Conservation (phyloP, 2,113 vertebrate species). For the Macquaria australasica region DNA sequence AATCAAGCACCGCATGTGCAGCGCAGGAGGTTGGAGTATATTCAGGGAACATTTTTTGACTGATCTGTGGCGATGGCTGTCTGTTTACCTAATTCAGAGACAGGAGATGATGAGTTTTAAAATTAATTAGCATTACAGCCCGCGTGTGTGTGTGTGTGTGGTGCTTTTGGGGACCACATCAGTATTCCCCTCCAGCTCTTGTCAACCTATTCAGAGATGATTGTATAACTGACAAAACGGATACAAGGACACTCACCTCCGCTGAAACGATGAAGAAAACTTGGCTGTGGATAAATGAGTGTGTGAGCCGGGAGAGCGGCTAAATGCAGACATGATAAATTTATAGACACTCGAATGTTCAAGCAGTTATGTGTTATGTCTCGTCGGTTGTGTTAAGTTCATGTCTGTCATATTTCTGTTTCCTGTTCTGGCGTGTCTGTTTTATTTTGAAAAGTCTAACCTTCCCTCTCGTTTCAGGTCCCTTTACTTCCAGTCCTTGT, state of each 20-base stretch:
- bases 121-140: constrained; percentile 40
- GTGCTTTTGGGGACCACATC: constrained; percentile 41
- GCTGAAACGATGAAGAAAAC: constrained; percentile 12
- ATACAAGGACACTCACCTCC: constrained; percentile 30
- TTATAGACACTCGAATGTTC: constrained; percentile 1
- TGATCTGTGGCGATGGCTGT: constrained; percentile 49
- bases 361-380: constrained; percentile 14
- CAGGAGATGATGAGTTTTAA: constrained; percentile 44
- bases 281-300: constrained; percentile 12
- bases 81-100: constrained; percentile 35
- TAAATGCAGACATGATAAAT: neutral
- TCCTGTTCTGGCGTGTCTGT: too few relatives aligned
- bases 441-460: too few relatives aligned
- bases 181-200: constrained; percentile 47
- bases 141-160: neutral
- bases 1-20: constrained; percentile 36
- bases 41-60: constrained; percentile 10
- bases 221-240: constrained; percentile 47
- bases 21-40: neutral
- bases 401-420: too few relatives aligned
- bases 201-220: constrained; percentile 59
- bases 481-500: too few relatives aligned
- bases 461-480: too few relatives aligned
- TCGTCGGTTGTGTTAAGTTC: too few relatives aligned
- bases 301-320: neutral